phyloP scores from a whole-genome alignment of 2,113 vertebrate species.

The Gopherus evgoodei region DNA sequence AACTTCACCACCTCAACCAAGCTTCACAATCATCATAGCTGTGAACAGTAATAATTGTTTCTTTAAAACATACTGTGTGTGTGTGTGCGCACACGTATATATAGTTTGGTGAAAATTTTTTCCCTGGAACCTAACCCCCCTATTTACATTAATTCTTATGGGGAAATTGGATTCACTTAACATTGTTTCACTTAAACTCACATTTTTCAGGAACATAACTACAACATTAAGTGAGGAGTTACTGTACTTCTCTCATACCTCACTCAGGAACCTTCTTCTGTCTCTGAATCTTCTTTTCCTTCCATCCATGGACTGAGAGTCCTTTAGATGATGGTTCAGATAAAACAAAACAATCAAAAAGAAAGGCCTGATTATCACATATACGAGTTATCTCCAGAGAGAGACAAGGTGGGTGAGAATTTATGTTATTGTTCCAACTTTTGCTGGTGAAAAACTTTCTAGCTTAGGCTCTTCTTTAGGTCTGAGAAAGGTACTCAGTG shows the following conservation, averaged over 20 bases:
- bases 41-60: no score
- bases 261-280: not conserved
- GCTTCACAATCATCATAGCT: no score
- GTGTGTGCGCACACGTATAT: no score
- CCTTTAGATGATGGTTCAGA: not conserved
- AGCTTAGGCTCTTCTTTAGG: not conserved
- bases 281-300: not conserved
- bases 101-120: no score
- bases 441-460: not conserved
- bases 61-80: no score
- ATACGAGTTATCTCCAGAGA: not conserved
- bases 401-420: not conserved
- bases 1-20: no score
- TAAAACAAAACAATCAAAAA: not conserved
- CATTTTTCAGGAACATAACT: no score
- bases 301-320: not conserved
- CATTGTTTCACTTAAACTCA: no score
- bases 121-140: no score
- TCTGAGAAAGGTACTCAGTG: not conserved
- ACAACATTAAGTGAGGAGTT: no score
- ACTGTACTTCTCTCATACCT: not conserved
- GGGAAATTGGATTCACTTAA: no score
- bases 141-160: no score
- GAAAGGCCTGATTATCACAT: slow-evolving; percentile 4
- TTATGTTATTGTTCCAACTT: not conserved